These are phyloP conservation scores for Aleadryas rufinucha DNA, from an alignment of 2,113 vertebrate genomes.

Conservation along the genomic window DNA sequence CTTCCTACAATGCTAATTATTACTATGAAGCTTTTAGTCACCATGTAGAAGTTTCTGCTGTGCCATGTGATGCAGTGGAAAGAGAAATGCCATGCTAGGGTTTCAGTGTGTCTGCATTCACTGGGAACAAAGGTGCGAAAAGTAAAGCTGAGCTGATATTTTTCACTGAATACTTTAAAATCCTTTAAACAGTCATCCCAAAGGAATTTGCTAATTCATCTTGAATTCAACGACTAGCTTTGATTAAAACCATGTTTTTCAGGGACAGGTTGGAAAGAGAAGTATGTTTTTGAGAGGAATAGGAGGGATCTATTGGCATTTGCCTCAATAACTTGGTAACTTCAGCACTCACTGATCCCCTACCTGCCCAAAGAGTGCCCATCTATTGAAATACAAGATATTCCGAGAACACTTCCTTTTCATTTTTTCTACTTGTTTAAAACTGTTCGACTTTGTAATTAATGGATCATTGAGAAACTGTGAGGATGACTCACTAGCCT, in stretches of 20 bases:
- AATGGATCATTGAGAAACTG: background rate
- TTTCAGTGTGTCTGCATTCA: background rate
- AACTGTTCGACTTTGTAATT: background rate
- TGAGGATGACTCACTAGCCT: background rate
- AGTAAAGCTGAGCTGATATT: slow-evolving; percentile 44
- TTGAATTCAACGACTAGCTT: background rate
- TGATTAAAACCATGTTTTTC: background rate
- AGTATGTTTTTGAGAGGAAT: background rate
- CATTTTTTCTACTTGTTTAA: background rate
- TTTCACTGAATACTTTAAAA: slow-evolving; percentile 27
- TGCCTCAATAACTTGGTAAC: background rate
- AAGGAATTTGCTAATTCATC: slow-evolving; percentile 23
- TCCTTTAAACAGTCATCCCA: background rate
- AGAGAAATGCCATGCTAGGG: background rate
- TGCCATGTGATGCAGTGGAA: background rate
- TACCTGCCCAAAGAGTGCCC: background rate
- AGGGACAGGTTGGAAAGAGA: background rate
- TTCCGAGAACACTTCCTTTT: background rate
- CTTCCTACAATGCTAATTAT: background rate
- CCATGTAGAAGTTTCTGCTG: background rate
- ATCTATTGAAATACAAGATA: background rate
- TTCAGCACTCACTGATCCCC: background rate
- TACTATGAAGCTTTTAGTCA: background rate
- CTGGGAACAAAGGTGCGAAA: slow-evolving; percentile 12
- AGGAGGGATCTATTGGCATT: background rate